These are phyloP conservation scores for Sinocyclocheilus anshuiensis DNA, from an alignment of 2,113 vertebrate genomes.

Conservation along the genomic window DNA sequence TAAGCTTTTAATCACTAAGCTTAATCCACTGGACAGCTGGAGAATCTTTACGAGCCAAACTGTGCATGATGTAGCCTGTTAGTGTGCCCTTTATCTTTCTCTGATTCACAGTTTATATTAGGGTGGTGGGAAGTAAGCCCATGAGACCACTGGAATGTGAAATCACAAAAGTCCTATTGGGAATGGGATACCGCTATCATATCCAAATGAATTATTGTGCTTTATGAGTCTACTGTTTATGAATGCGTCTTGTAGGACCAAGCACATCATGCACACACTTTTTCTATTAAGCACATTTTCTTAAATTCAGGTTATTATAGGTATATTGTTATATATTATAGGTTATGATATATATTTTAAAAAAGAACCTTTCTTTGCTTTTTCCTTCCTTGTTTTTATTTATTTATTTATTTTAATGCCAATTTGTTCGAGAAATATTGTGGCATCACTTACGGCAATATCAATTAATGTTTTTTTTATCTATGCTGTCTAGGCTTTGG, in stretches of 20 bases:
- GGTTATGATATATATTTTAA: too few relatives aligned
- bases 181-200: not conserved
- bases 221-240: not conserved
- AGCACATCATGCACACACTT: too few relatives aligned
- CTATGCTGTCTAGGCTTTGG: too few relatives aligned
- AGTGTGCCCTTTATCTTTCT: constrained; percentile 29
- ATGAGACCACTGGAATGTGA: not conserved
- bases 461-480: too few relatives aligned
- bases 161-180: constrained; percentile 1
- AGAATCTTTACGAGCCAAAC: constrained; percentile 75
- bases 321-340: too few relatives aligned
- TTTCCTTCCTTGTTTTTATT: too few relatives aligned
- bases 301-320: too few relatives aligned
- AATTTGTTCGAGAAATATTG: too few relatives aligned
- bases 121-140: constrained; percentile 24
- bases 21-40: constrained; percentile 78
- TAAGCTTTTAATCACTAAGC: constrained; percentile 77
- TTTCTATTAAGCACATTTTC: too few relatives aligned
- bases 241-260: not conserved
- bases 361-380: too few relatives aligned
- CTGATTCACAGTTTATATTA: constrained; percentile 46
- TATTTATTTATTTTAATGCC: too few relatives aligned
- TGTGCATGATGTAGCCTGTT: constrained; percentile 70
- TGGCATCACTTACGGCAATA: too few relatives aligned
- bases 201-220: constrained; percentile 4